A percentile compares a stretch with the other conserved stretches of the same genome.
phyloP scores from a whole-genome alignment of 2,797 vertebrate species.

The Steatocranus sp. region DNA sequence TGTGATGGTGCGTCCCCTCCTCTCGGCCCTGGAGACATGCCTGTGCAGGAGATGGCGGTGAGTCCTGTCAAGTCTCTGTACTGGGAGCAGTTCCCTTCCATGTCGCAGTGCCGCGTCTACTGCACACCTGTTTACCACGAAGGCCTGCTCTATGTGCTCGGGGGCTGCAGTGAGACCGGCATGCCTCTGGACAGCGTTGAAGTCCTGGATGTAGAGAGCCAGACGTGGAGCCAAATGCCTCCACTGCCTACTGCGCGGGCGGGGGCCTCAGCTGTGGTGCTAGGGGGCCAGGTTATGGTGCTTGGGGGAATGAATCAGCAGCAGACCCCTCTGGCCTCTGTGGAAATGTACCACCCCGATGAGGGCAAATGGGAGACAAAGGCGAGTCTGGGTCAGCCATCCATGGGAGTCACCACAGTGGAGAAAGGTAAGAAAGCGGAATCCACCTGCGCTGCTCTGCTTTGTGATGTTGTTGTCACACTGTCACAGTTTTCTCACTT shows the following conservation, averaged over 20 bases:
- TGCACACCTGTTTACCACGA: slow-evolving; percentile 84
- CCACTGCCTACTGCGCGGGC: slow-evolving; percentile 85
- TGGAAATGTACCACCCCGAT: slow-evolving; percentile 89
- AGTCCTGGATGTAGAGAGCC: slow-evolving; percentile 84
- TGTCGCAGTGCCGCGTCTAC: slow-evolving; percentile 92
- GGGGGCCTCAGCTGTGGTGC: slow-evolving; percentile 80
- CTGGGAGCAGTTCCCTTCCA: slow-evolving; percentile 90
- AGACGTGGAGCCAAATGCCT: slow-evolving; percentile 84
- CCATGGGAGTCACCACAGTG: slow-evolving; percentile 90
- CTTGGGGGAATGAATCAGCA: slow-evolving; percentile 90
- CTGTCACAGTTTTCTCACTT: neutral
- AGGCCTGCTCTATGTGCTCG: slow-evolving; percentile 89
- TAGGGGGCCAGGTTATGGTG: slow-evolving; percentile 88
- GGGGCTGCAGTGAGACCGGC: slow-evolving; percentile 88
- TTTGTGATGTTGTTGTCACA: neutral
- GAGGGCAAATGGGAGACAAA: slow-evolving; percentile 94
- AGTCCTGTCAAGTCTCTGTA: slow-evolving; percentile 79
- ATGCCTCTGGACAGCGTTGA: slow-evolving; percentile 84
- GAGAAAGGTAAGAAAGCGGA: slow-evolving; percentile 84
- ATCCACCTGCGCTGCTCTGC: neutral
- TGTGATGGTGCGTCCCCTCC: slow-evolving; percentile 70
- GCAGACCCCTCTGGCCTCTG: slow-evolving; percentile 88
- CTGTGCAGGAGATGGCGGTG: slow-evolving; percentile 84
- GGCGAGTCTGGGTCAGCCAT: slow-evolving; percentile 86
- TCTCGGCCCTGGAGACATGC: slow-evolving; percentile 71